Percentiles rank a stretch among this genome's conserved stretches.
Evolutionary conservation across 2,113 vertebrate genomes (phyloP).

Genomic region (Periophthalmus modestus): DNA sequence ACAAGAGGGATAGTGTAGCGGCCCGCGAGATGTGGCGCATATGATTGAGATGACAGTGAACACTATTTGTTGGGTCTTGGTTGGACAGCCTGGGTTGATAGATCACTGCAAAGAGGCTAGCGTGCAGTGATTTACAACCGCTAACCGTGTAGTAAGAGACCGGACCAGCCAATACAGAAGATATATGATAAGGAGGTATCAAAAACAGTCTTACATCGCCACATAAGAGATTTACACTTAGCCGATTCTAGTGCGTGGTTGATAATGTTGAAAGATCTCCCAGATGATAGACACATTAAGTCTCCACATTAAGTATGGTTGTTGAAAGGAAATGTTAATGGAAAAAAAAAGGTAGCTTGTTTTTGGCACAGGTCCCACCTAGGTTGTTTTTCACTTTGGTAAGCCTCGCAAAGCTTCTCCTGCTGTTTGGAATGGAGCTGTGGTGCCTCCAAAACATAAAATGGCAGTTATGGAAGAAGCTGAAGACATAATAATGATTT

Average conservation of each 20-base stretch:
- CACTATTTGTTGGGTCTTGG: slow-evolving; percentile 54
- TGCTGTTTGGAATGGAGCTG: slow-evolving; percentile 38
- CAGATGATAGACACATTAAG: slow-evolving; percentile 20
- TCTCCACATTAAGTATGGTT: slow-evolving; percentile 33
- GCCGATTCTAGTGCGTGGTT: slow-evolving; percentile 48
- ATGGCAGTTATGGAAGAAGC: background rate
- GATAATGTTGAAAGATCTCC: slow-evolving; percentile 57
- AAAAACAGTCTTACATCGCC: slow-evolving; percentile 52
- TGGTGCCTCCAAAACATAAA: slow-evolving; percentile 15
- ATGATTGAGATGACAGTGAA: slow-evolving; percentile 56
- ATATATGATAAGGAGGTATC: slow-evolving; percentile 61
- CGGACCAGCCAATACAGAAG: slow-evolving; percentile 57
- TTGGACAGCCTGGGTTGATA: slow-evolving; percentile 53
- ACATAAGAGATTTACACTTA: slow-evolving; percentile 53
- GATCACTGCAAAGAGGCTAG: slow-evolving; percentile 67
- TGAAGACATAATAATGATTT: background rate
- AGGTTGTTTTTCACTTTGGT: slow-evolving; percentile 18
- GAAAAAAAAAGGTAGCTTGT: slow-evolving; percentile 44
- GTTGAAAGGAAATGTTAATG: slow-evolving; percentile 47
- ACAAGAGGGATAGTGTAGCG: slow-evolving; percentile 30
- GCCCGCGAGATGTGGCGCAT: slow-evolving; percentile 45
- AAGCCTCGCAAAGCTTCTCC: slow-evolving; percentile 55
- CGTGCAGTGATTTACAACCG: slow-evolving; percentile 69
- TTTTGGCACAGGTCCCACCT: slow-evolving; percentile 23
- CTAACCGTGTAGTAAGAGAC: slow-evolving; percentile 32